Base-by-base conservation (phyloP, 1,140 invertebrate species). In the Nephila pilipes region DNA sequence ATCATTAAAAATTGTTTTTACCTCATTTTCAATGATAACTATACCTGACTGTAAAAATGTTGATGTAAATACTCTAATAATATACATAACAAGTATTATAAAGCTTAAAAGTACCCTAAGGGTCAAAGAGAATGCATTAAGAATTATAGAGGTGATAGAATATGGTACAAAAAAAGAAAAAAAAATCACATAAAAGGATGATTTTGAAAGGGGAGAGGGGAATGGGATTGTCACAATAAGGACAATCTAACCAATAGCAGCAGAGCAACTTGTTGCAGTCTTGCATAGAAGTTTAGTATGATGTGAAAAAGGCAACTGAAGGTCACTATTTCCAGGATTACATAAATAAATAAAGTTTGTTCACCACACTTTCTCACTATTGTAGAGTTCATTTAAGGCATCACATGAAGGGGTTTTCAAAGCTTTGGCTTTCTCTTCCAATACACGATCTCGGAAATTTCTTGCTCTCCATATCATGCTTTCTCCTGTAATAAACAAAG, bases 371-470 rank as follows among this genome's bases (percentile, higher is more conserved):
- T 46, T 94, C n/a, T 94, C 93, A 58, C n/a, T 90, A 58, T 89
- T 60, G 88, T 96, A 96, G 58, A 97, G 95, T 92, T 97, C 96
- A 95, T 97, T 97, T 94, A 99, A 95, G 94, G 97, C 97, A 94
- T 98, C 98, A 96, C 99, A 99, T 4, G 98, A 98, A 10, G 98
- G 98, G 94, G 97, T 98, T 94, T 97, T 97, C 89, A 99, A 97
- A 93, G 97, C 97, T 95, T 97, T 97, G 25, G 98, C 98, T 95
- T 97, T 97, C 87, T 97, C 95, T 95, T 97, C 97, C 94, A 98
- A 95, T 81, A 97, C 96, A 90, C 96, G 95, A 96, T 98, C 98
- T 65, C 97, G 97, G 94, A 97, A 98, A 95, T 97, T 98, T 94
- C 97, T 96, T 46, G 98, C 98, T 96, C 98, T 97, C 96, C 98